These are phyloP conservation scores for Delphinus delphis DNA, from an alignment of 2,113 vertebrate genomes.

Conservation along the genomic window DNA sequence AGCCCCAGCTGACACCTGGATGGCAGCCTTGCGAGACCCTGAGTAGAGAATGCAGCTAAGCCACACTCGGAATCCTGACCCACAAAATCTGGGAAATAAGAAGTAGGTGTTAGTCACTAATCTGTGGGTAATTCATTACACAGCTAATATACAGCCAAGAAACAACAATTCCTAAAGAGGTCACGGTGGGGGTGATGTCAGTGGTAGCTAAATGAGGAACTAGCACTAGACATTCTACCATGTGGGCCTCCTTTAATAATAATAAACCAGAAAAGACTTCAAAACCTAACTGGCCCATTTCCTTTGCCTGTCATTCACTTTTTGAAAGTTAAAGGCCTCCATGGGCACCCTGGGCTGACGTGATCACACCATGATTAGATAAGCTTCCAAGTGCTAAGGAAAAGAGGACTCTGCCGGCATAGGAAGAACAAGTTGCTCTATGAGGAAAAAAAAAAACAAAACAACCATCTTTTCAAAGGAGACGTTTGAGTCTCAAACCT, in stretches of 20 bases:
- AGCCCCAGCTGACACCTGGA: background rate
- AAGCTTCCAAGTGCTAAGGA: background rate
- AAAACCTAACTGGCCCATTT: slow-evolving; percentile 47
- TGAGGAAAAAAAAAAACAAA: background rate
- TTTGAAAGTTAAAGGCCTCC: slow-evolving; percentile 42
- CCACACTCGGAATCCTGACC: background rate
- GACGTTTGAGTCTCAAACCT: slow-evolving; percentile 46
- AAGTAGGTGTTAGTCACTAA: background rate
- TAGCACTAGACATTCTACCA: background rate
- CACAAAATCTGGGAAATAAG: background rate
- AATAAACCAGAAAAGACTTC: slow-evolving; percentile 33
- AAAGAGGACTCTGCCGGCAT: background rate
- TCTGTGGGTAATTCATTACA: background rate
- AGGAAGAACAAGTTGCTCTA: slow-evolving; percentile 40
- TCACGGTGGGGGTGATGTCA: background rate
- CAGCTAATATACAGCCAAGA: background rate
- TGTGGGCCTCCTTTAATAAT: background rate
- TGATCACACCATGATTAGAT: slow-evolving; percentile 27
- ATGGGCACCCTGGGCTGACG: background rate
- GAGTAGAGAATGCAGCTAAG: background rate
- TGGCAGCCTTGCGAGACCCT: background rate
- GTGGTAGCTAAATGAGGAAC: background rate
- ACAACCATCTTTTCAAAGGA: slow-evolving; percentile 58
- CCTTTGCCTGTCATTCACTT: slow-evolving; percentile 29
- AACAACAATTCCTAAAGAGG: background rate